phyloP scores from a whole-genome alignment of 2,888 invertebrate genomes.

The Mystacides longicornis region DNA sequence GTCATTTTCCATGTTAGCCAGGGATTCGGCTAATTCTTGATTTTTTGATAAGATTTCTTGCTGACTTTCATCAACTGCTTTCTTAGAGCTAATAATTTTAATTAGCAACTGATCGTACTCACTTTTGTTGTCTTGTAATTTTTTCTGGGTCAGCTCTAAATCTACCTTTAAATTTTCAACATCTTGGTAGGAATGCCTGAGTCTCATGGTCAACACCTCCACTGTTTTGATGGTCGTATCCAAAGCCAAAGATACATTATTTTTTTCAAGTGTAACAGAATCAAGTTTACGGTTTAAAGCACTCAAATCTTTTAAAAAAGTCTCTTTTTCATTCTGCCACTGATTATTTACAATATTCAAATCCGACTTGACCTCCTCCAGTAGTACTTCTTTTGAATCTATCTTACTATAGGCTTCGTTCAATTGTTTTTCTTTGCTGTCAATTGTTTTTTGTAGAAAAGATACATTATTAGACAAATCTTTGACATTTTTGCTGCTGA shows the following conservation, averaged over 20 bases:
- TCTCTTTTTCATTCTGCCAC: background rate
- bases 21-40: slow-evolving; percentile 15
- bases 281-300: slow-evolving; percentile 35
- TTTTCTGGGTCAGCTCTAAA: slow-evolving; percentile 7
- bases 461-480: slow-evolving; percentile 4
- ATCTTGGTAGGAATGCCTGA: slow-evolving; percentile 53
- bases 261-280: slow-evolving; percentile 44
- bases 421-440: slow-evolving; percentile 4
- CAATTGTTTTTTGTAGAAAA: background rate
- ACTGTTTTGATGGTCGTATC: slow-evolving; percentile 51
- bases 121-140: slow-evolving; percentile 12
- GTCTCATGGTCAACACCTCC: slow-evolving; percentile 49
- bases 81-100: slow-evolving; percentile 18
- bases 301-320: slow-evolving; percentile 5
- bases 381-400: background rate
- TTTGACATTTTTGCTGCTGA: slow-evolving; percentile 32
- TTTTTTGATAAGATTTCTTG: slow-evolving; percentile 17
- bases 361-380: background rate
- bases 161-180: slow-evolving; percentile 35
- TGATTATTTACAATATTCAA: background rate
- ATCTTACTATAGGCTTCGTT: background rate
- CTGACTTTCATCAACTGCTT: slow-evolving; percentile 17
- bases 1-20: slow-evolving; percentile 17
- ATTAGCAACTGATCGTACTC: slow-evolving; percentile 20
- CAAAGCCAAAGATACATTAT: slow-evolving; percentile 52